phyloP scores from a whole-genome alignment of 2,888 invertebrate genomes.

The Cartodere bifasciata region DNA sequence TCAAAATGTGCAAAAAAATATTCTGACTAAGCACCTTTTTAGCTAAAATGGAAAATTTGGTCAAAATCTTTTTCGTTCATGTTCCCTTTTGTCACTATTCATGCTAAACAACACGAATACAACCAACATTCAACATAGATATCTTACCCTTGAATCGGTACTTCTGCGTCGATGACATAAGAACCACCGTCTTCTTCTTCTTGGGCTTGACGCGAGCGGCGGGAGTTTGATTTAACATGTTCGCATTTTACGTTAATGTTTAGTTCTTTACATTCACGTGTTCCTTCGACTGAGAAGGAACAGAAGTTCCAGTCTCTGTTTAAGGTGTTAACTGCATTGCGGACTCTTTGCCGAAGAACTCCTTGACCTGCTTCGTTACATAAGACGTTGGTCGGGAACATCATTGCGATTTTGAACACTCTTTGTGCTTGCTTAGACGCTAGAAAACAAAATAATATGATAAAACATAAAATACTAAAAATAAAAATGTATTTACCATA shows the following conservation, averaged over 20 bases:
- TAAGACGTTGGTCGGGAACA: constrained; percentile 92
- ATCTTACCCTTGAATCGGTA: constrained; percentile 79
- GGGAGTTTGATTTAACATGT: constrained; percentile 58
- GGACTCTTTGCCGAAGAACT: constrained; percentile 78
- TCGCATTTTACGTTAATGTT: constrained; percentile 87
- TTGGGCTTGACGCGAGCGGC: constrained; percentile 49
- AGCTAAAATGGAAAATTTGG: too few species aligned
- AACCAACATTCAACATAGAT: too few species aligned
- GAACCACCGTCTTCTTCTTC: constrained; percentile 59
- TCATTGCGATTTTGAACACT: constrained; percentile 84
- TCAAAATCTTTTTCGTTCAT: too few species aligned
- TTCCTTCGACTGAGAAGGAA: constrained; percentile 78
- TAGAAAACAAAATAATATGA: constrained; percentile 29
- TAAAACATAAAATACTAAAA: constrained; percentile 3
- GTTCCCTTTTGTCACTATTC: too few species aligned
- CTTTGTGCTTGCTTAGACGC: constrained; percentile 85
- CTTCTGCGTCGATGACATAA: constrained; percentile 68
- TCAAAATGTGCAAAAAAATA: too few species aligned
- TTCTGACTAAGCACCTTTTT: too few species aligned
- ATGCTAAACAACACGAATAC: too few species aligned
- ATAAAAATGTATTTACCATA: constrained; percentile 1
- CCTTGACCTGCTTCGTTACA: constrained; percentile 93
- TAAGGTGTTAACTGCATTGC: constrained; percentile 76
- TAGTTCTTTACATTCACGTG: constrained; percentile 78
- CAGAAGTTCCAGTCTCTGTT: constrained; percentile 97